A percentile compares a stretch with the other conserved stretches of the same genome.
Conservation (phyloP, 2,888 invertebrate genomes). For the Ennomos erosarius region DNA sequence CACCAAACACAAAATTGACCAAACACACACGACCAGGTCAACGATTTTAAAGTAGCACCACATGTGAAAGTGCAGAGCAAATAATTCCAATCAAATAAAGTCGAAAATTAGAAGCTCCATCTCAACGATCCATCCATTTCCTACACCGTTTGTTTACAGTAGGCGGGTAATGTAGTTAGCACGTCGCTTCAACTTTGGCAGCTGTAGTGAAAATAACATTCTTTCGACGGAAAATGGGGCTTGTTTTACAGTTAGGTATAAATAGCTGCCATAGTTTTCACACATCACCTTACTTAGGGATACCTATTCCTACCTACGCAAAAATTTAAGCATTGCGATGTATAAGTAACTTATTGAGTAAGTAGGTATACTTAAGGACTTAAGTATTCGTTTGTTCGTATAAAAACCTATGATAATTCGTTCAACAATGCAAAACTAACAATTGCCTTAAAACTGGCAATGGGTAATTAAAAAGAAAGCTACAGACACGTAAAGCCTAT, state of each 20-base stretch:
- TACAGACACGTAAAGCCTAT: conserved; percentile 46
- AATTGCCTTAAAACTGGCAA: conserved; percentile 13
- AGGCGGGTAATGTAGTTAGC: conserved; percentile 32
- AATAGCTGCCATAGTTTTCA: no score
- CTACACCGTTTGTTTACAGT: conserved; percentile 45
- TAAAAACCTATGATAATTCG: no score
- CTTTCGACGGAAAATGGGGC: conserved; percentile 20
- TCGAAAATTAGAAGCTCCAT: conserved; percentile 67
- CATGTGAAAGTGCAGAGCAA: conserved; percentile 78
- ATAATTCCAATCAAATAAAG: conserved; percentile 75
- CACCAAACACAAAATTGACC: conserved; percentile 68
- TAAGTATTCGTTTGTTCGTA: no score
- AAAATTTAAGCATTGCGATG: no score
- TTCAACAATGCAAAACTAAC: background rate
- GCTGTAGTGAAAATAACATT: conserved; percentile 14
- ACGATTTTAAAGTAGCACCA: conserved; percentile 80
- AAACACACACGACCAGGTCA: conserved; percentile 74
- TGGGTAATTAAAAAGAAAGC: conserved; percentile 53
- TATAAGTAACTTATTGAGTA: no score
- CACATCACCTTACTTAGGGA: no score
- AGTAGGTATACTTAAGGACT: no score
- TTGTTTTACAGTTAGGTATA: conserved; percentile 8
- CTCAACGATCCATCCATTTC: conserved; percentile 54
- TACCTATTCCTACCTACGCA: no score
- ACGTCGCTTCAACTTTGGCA: conserved; percentile 18